A percentile compares a stretch with the other conserved stretches of the same genome.
phyloP scores from a whole-genome alignment of 2,797 vertebrate genomes.

The Taenioides sp. region DNA sequence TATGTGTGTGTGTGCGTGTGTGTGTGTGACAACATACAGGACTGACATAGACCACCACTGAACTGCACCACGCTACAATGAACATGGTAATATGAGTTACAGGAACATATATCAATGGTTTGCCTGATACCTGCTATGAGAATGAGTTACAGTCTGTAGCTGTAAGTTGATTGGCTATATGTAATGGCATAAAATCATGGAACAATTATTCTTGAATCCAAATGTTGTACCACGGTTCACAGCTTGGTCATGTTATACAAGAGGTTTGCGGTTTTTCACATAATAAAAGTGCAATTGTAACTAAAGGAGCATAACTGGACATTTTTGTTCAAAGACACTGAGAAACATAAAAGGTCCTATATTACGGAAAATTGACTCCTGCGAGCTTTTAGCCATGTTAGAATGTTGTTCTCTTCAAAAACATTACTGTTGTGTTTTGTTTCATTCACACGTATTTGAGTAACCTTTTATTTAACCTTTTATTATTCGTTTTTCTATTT shows the following conservation, averaged over 20 bases:
- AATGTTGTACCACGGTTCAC: background rate
- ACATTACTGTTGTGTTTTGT: too few species aligned
- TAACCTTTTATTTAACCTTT: too few species aligned
- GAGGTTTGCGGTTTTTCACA: background rate
- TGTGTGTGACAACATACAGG: slow-evolving; percentile 41
- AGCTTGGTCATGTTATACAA: background rate
- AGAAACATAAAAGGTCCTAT: background rate
- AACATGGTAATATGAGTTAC: slow-evolving; percentile 3
- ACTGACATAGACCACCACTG: slow-evolving; percentile 40
- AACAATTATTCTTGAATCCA: background rate
- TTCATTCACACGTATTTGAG: too few species aligned
- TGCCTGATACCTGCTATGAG: background rate
- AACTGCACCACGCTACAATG: slow-evolving; percentile 8
- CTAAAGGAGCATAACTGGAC: background rate
- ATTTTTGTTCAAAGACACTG: background rate
- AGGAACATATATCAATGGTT: background rate
- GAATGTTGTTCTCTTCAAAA: too few species aligned
- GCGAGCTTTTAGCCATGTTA: too few species aligned
- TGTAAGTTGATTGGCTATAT: background rate
- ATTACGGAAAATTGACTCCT: too few species aligned
- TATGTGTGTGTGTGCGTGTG: background rate
- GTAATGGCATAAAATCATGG: background rate
- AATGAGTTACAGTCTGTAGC: background rate
- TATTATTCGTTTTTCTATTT: too few species aligned
- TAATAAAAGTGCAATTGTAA: background rate